phyloP scores from a whole-genome alignment of 2,113 vertebrate genomes.

The Phyllostomus discolor region DNA sequence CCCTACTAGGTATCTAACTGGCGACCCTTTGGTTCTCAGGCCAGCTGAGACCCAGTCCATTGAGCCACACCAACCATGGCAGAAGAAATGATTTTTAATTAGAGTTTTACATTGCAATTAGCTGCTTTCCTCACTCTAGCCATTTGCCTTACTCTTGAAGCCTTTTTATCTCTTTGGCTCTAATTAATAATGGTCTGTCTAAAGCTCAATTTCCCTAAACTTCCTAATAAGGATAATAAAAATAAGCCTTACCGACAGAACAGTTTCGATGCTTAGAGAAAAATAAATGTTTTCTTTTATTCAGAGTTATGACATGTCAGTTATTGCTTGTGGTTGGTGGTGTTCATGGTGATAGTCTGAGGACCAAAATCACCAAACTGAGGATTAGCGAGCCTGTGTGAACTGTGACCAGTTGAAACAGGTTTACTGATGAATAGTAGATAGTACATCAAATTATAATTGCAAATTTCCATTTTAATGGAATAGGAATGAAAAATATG shows the following conservation, averaged over 20 bases:
- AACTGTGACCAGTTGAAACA: neutral
- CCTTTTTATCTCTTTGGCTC: neutral
- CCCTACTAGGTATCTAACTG: too few relatives aligned
- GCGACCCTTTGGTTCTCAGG: too few relatives aligned
- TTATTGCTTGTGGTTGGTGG: neutral
- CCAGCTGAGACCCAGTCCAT: too few relatives aligned
- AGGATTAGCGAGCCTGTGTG: neutral
- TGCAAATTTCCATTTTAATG: neutral
- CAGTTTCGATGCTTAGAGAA: neutral
- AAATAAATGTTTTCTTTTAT: neutral
- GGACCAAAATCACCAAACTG: neutral
- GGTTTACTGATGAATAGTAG: neutral
- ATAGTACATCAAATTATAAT: neutral
- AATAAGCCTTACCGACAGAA: neutral
- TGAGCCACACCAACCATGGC: too few relatives aligned
- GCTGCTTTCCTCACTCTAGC: neutral
- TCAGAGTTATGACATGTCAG: neutral
- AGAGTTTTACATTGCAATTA: neutral
- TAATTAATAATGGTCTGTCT: neutral
- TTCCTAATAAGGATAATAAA: neutral
- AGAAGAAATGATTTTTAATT: neutral
- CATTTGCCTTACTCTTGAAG: neutral
- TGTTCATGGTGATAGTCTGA: neutral
- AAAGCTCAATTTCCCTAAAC: neutral
- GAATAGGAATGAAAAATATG: neutral